Conservation (phyloP, 2,888 invertebrate species). For the Hyposoter didymator region DNA sequence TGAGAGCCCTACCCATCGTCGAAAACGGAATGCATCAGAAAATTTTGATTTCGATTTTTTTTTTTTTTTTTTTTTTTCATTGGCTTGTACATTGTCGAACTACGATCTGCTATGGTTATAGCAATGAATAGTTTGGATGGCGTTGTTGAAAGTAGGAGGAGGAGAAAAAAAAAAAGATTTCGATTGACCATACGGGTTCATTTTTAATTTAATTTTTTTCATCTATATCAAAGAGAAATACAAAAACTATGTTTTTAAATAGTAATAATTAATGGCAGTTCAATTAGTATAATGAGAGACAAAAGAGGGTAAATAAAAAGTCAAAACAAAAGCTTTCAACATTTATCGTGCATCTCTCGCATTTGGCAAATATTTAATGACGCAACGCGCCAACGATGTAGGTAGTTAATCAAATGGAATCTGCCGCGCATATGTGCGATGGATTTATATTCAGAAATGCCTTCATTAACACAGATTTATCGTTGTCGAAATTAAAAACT, state of each 20-base stretch:
- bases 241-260: neutral
- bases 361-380: slow-evolving; percentile 37
- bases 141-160: no score
- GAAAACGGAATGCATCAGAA: neutral
- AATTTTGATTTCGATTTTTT: neutral
- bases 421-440: neutral
- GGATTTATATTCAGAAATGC: slow-evolving; percentile 5
- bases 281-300: neutral
- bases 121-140: no score
- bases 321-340: neutral
- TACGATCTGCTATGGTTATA: no score
- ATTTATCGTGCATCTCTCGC: neutral
- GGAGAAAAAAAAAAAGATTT: no score
- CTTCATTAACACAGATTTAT: slow-evolving; percentile 30
- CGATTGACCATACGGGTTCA: no score
- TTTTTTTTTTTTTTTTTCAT: no score
- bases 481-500: neutral
- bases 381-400: neutral
- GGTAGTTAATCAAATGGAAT: slow-evolving; percentile 27
- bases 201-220: neutral
- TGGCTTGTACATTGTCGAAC: no score
- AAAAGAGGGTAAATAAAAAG: neutral
- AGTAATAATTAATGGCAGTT: neutral
- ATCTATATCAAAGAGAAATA: neutral
- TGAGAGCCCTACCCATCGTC: neutral